Evolutionary conservation across 2,888 invertebrate genomes (phyloP).

Genomic region (Melipona bicolor): DNA sequence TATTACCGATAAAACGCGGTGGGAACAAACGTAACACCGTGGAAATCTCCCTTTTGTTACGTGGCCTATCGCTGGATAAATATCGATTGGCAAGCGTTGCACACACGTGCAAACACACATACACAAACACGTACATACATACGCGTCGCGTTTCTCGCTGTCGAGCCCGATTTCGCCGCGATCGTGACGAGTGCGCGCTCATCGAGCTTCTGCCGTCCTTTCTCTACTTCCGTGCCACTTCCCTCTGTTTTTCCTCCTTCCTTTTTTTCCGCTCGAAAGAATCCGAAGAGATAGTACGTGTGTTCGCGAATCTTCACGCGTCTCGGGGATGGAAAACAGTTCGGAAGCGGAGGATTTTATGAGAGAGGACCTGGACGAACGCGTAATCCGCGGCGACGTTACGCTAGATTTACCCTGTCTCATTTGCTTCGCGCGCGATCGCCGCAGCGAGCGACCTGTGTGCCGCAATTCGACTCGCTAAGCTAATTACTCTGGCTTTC

Average conservation of each 20-base stretch:
- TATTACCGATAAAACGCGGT: constrained; percentile 30
- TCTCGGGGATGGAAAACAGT: background rate
- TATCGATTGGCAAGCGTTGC: constrained; percentile 38
- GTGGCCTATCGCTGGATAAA: constrained; percentile 34
- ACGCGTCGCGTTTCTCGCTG: constrained; percentile 19
- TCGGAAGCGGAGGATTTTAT: background rate
- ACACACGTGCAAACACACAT: background rate
- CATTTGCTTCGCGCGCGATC: background rate
- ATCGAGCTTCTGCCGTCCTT: background rate
- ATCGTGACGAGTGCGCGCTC: constrained; percentile 33
- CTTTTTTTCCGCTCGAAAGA: background rate
- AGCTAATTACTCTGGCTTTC: too few species aligned
- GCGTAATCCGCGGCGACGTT: background rate
- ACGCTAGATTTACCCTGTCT: background rate
- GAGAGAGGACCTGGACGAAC: background rate
- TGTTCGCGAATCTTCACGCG: background rate
- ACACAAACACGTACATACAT: too few species aligned
- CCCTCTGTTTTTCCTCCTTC: constrained; percentile 42
- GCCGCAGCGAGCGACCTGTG: background rate
- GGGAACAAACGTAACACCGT: constrained; percentile 44
- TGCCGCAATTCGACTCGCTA: too few species aligned
- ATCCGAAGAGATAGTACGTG: background rate
- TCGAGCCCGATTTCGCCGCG: constrained; percentile 32
- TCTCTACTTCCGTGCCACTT: constrained; percentile 6
- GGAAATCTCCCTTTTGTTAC: constrained; percentile 40